Evolutionary conservation across 2,797 vertebrate genomes (phyloP).

Genomic region (Babyrousa celebensis): DNA sequence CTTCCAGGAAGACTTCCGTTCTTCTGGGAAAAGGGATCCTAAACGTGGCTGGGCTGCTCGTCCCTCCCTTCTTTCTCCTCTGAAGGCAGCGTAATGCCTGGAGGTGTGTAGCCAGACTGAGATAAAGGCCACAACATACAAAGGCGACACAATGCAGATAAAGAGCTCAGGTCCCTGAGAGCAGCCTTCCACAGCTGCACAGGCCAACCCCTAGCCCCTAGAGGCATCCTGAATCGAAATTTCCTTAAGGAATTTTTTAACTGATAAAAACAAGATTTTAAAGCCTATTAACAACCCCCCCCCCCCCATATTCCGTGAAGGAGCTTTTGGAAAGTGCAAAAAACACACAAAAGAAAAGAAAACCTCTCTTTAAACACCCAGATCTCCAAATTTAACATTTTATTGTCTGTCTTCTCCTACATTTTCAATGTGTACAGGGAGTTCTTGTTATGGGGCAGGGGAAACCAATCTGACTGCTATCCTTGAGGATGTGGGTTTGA

Average conservation of each 20-base stretch:
- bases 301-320: background rate
- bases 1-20: conserved; percentile 22
- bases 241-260: background rate
- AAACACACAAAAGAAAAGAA: conserved; percentile 30
- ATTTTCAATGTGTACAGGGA: background rate
- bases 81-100: background rate
- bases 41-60: background rate
- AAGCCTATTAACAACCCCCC: background rate
- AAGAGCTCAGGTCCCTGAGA: background rate
- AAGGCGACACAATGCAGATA: background rate
- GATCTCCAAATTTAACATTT: background rate
- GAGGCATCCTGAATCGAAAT: background rate
- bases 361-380: background rate
- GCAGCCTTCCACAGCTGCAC: too few relatives aligned
- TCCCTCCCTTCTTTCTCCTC: background rate
- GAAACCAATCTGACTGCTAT: too few relatives aligned
- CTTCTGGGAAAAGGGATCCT: background rate
- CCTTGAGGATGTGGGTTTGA: too few relatives aligned
- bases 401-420: background rate
- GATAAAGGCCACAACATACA: background rate
- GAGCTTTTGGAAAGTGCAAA: background rate
- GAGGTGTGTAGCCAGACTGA: background rate
- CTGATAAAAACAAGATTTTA: conserved; percentile 27
- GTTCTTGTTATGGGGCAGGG: too few relatives aligned
- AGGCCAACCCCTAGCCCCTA: background rate